Evolutionary conservation across 2,888 invertebrate species (phyloP), one percentile per base, ranked within the genome.

Genomic region (Amiota communis): DNA sequence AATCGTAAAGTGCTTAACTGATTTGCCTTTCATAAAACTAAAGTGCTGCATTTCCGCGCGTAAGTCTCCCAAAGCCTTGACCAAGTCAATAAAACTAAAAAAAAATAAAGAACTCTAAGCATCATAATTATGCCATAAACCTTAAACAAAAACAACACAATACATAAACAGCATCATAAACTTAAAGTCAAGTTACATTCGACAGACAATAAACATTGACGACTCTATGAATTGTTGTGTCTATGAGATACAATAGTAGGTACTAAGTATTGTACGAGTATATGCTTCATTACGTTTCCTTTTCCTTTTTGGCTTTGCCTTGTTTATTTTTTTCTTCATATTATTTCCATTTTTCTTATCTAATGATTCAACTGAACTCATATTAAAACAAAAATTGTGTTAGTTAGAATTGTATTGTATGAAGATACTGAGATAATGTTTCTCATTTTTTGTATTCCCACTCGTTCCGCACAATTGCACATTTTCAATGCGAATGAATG

Each of bases 401-500:
- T n/a, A n/a, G n/a, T 15, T 53, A 10, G 9, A 15, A 15, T 11
- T 53, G 53, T n/a, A 15, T 11, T 53, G 53, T n/a, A 53, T 53
- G 13, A 9, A 15, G n/a, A 53, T 53, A 15, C 53, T 53, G 15
- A 15, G 53, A 53, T 15, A 53, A 53, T n/a, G 8, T 53, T 15
- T 53, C 9, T 13, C 13, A 10, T 15, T 53, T 53, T 53, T n/a
- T 53, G n/a, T 53, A 15, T 53, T 53, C 13, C 53, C 53, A 13
- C 15, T 13, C 36, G 68, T 68, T 53, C 53, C 56, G 68, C 68
- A 56, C 68, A 53, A 68, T 68, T 68, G 56, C 68, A 68, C 68
- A 56, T 68, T 53, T 53, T 56, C 68, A 68, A 68, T 68, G 68
- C 56, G 68, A 23, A 68, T 68, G 46, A 15, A 15, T 61, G 8